Percentiles rank a stretch among this genome's conserved stretches.
Conservation (phyloP, 2,113 vertebrate genomes). For the Genyomyrus donnyi region DNA sequence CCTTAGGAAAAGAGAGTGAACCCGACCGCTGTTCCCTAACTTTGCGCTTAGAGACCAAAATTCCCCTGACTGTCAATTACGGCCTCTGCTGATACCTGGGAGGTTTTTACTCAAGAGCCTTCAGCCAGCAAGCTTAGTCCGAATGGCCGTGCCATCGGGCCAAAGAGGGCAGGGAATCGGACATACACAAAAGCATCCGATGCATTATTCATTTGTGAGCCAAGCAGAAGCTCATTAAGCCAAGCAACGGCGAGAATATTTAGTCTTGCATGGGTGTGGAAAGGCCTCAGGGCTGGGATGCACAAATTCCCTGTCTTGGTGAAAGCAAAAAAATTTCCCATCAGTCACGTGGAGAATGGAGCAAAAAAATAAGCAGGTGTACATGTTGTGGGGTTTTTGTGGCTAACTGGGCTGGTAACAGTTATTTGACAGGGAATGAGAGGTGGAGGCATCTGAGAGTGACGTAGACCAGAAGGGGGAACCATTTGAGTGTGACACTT, state of each 20-base stretch:
- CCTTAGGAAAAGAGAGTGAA: background rate
- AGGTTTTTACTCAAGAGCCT: constrained; percentile 2
- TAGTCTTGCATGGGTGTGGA: background rate
- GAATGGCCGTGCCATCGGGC: background rate
- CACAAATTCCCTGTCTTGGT: background rate
- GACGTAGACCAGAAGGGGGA: background rate
- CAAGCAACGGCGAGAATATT: background rate
- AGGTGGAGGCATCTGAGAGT: background rate
- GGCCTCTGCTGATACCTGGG: background rate
- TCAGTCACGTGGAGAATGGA: background rate
- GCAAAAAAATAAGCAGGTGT: background rate
- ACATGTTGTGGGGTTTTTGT: background rate
- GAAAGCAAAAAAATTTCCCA: background rate
- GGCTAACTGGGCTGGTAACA: background rate
- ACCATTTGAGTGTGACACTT: background rate
- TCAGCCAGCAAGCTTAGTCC: background rate
- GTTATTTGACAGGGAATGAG: background rate
- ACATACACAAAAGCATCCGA: background rate
- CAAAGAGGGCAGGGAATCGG: background rate
- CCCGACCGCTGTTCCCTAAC: background rate
- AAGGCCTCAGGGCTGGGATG: background rate
- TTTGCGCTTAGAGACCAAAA: background rate
- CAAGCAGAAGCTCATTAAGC: background rate
- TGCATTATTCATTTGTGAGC: background rate
- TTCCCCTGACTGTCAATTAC: constrained; percentile 14